These are phyloP conservation scores for Chrysocyon brachyurus DNA, from an alignment of 2,797 vertebrate genomes.

Conservation along the genomic window DNA sequence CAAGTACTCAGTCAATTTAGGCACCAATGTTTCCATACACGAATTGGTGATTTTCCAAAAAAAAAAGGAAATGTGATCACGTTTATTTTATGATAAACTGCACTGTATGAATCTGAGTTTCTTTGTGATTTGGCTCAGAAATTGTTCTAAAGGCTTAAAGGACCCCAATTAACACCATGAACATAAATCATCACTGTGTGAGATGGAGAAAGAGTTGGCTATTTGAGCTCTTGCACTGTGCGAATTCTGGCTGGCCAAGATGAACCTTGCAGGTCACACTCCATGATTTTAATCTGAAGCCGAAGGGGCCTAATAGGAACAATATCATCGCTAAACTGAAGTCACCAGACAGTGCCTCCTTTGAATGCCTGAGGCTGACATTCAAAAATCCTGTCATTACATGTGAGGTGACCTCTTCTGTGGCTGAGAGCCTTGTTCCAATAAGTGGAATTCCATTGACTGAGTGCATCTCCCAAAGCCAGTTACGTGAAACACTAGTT, in stretches of 20 bases:
- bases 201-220: not conserved
- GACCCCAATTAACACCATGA: not conserved
- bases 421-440: conserved; percentile 6
- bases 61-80: not conserved
- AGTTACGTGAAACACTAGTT: not conserved
- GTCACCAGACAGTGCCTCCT: not conserved
- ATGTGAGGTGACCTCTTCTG: not conserved
- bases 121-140: conserved; percentile 24
- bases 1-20: not conserved
- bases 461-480: not conserved
- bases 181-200: not conserved
- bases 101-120: not conserved
- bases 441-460: conserved; percentile 6
- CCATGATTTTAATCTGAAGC: conserved; percentile 50
- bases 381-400: conserved; percentile 41
- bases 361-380: conserved; percentile 51
- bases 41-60: not conserved
- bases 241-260: not conserved
- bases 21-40: not conserved
- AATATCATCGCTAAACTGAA: conserved; percentile 21
- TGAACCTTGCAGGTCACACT: not conserved
- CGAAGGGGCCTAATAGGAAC: not conserved
- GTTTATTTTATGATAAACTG: conserved; percentile 8
- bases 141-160: conserved; percentile 10
- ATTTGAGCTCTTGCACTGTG: not conserved